Conservation (phyloP, 1,140 invertebrate species). For the Platyura marginata region DNA sequence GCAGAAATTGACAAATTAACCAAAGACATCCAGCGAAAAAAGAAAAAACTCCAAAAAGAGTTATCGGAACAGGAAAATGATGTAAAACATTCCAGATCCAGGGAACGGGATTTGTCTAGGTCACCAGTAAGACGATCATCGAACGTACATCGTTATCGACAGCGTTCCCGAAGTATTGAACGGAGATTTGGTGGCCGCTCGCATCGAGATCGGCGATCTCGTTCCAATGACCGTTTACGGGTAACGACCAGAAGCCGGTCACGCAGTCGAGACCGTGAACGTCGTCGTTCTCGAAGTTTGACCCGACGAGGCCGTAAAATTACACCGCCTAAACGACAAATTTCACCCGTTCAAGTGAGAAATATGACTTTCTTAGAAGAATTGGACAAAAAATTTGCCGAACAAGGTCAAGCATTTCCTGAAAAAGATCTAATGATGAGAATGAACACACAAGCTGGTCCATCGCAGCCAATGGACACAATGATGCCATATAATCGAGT, state of each 20-base stretch:
- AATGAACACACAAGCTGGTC: not conserved
- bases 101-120: not conserved
- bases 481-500: not conserved
- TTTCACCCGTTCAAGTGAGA: not conserved
- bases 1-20: not conserved
- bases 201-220: no score
- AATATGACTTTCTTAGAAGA: not conserved
- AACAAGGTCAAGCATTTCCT: conserved; percentile 1
- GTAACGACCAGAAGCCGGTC: not conserved
- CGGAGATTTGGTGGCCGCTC: not conserved
- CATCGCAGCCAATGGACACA: not conserved
- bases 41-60: not conserved
- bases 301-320: not conserved
- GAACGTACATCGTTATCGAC: not conserved
- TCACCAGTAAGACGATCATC: not conserved
- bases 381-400: not conserved
- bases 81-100: not conserved
- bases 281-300: not conserved
- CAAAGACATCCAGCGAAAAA: not conserved
- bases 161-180: not conserved
- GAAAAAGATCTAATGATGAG: not conserved
- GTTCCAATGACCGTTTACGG: not conserved
- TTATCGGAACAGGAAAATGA: no score
- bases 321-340: not conserved
- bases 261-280: not conserved